Percentiles rank a stretch among this genome's conserved stretches.
Conservation (phyloP, 2,888 invertebrate genomes). For the Leptopilina drosophilae region DNA sequence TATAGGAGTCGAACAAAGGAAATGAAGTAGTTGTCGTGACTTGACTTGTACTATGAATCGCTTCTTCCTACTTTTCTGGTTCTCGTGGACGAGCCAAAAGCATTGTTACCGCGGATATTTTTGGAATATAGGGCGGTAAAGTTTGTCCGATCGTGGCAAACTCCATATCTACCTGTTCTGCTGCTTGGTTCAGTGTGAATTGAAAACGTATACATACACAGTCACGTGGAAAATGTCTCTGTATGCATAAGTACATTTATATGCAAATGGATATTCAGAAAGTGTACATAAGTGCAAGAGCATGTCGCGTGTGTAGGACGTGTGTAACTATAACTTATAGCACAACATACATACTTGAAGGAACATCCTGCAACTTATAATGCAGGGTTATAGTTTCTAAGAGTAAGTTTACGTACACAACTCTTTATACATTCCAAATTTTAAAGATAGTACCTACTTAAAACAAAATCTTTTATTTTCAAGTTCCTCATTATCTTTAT, state of each 20-base stretch:
- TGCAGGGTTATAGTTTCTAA: slow-evolving; percentile 2
- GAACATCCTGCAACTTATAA: slow-evolving; percentile 19
- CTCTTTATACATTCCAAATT: not conserved
- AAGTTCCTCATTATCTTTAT: not conserved
- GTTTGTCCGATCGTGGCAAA: slow-evolving; percentile 38
- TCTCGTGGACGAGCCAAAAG: slow-evolving; percentile 34
- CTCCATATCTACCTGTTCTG: slow-evolving; percentile 27
- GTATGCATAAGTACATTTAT: not conserved
- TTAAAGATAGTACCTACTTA: not conserved
- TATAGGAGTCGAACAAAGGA: slow-evolving; percentile 18
- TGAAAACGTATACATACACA: not conserved
- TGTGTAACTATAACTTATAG: slow-evolving; percentile 24
- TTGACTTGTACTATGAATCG: slow-evolving; percentile 14
- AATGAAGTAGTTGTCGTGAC: slow-evolving; percentile 23
- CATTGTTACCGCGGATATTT: slow-evolving; percentile 36
- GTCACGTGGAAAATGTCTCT: not conserved
- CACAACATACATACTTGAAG: slow-evolving; percentile 9
- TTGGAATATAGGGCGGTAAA: slow-evolving; percentile 28
- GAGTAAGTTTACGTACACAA: not conserved
- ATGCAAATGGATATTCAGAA: slow-evolving; percentile 2
- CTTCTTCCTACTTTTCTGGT: slow-evolving; percentile 1
- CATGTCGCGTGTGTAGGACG: slow-evolving; percentile 14
- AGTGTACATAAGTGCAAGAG: slow-evolving; percentile 4
- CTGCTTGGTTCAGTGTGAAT: slow-evolving; percentile 10
- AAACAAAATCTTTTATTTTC: not conserved